Evolutionary conservation across 2,888 invertebrate species (phyloP).

Genomic region (Hypomecis punctinalis): DNA sequence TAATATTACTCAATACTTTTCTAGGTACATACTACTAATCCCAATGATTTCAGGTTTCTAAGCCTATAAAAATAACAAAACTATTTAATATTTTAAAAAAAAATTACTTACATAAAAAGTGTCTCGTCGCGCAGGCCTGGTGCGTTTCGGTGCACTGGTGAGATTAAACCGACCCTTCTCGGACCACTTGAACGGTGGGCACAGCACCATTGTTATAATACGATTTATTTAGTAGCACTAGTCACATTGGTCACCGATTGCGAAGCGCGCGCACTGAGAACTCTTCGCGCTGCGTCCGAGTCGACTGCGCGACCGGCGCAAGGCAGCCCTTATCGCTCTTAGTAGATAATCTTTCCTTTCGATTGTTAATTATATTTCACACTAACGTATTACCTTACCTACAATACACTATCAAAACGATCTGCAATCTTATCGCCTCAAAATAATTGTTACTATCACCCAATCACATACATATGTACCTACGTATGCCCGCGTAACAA

Average conservation of each 20-base stretch:
- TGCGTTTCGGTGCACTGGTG: slow-evolving; percentile 50
- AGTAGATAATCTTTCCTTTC: slow-evolving; percentile 77
- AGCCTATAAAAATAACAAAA: not conserved
- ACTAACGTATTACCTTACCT: slow-evolving; percentile 70
- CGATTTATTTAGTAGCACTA: slow-evolving; percentile 35
- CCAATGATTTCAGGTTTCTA: no score
- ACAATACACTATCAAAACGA: slow-evolving; percentile 75
- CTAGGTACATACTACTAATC: not conserved
- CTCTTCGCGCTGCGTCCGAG: slow-evolving; percentile 70
- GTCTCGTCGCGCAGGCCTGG: slow-evolving; percentile 57
- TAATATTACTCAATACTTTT: no score
- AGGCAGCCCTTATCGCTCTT: slow-evolving; percentile 71
- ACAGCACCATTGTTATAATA: slow-evolving; percentile 69
- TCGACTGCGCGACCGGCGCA: slow-evolving; percentile 67
- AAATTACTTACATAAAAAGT: slow-evolving; percentile 71
- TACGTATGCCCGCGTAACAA: slow-evolving; percentile 22
- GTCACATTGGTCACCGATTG: slow-evolving; percentile 34
- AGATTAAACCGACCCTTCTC: slow-evolving; percentile 73
- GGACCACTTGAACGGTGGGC: slow-evolving; percentile 76
- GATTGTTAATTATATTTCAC: slow-evolving; percentile 83
- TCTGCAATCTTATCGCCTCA: slow-evolving; percentile 78
- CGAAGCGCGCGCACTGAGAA: slow-evolving; percentile 54
- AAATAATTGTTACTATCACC: slow-evolving; percentile 66
- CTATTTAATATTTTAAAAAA: no score
- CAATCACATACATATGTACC: slow-evolving; percentile 57